Percentiles rank a stretch among this genome's conserved stretches.
phyloP scores from a whole-genome alignment of 1,140 invertebrate species.

The Trichonephila clavata region DNA sequence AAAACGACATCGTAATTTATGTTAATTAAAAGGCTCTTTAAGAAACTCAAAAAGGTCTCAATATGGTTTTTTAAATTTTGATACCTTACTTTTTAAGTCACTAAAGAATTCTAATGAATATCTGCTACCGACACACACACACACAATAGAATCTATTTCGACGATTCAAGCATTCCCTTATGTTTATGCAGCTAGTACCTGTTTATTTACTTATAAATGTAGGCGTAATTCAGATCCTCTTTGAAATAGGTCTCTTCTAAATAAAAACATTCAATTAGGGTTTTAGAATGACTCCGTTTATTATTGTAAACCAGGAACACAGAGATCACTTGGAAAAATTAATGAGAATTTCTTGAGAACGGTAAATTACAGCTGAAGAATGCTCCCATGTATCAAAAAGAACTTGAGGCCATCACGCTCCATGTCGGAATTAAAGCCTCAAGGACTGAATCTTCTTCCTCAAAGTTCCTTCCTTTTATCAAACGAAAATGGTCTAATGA shows the following conservation, averaged over 20 bases:
- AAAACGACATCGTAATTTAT: too few relatives aligned
- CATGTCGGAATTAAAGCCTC: neutral
- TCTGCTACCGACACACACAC: too few relatives aligned
- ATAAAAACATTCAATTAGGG: slow-evolving; percentile 28
- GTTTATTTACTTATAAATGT: neutral
- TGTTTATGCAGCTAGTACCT: too few relatives aligned
- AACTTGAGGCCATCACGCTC: slow-evolving; percentile 22
- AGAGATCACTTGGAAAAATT: neutral
- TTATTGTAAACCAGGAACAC: neutral
- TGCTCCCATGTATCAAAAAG: neutral
- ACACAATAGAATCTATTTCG: too few relatives aligned
- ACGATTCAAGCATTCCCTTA: too few relatives aligned
- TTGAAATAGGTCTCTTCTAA: neutral
- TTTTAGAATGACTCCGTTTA: neutral
- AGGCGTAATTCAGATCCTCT: neutral
- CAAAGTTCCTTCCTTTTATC: slow-evolving; percentile 30
- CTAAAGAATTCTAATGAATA: too few relatives aligned
- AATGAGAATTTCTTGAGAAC: neutral
- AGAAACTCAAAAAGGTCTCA: too few relatives aligned
- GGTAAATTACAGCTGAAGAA: slow-evolving; percentile 34
- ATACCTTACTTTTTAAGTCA: too few relatives aligned
- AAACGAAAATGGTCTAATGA: slow-evolving; percentile 46
- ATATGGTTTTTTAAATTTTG: too few relatives aligned
- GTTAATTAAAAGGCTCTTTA: too few relatives aligned
- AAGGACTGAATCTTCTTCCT: slow-evolving; percentile 23